phyloP scores from a whole-genome alignment of 2,113 vertebrate species.

The Phaethornis superciliosus region DNA sequence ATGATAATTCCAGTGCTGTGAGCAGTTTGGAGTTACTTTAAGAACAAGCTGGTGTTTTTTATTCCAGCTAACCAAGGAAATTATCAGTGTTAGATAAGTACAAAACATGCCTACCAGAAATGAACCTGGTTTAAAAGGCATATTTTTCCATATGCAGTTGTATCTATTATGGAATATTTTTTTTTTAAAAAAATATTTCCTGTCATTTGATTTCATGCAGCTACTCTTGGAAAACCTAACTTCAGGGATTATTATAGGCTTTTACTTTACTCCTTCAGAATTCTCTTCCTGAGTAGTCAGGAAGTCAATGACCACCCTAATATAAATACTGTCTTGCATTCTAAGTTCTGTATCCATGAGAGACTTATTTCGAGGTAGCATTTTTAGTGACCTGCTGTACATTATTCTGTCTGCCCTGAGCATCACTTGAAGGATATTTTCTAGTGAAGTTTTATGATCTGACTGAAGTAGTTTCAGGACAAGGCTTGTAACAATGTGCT shows the following conservation, averaged over 20 bases:
- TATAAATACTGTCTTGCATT: neutral
- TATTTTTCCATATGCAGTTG: neutral
- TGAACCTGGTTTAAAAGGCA: neutral
- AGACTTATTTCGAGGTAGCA: neutral
- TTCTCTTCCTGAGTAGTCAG: neutral
- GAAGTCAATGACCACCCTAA: neutral
- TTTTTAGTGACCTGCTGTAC: neutral
- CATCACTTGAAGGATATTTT: neutral
- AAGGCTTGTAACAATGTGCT: neutral
- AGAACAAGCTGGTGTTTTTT: accelerated
- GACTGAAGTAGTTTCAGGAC: neutral
- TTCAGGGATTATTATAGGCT: neutral
- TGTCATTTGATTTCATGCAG: accelerated
- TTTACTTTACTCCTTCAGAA: neutral
- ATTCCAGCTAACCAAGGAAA: neutral
- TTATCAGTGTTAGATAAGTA: accelerated
- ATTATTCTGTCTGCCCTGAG: neutral
- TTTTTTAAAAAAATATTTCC: neutral
- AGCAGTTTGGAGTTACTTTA: neutral
- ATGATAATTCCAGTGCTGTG: neutral
- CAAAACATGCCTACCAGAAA: neutral
- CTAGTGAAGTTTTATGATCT: neutral
- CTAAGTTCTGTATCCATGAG: neutral
- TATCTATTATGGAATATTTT: neutral
- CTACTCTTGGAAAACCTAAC: neutral